Conservation (phyloP, 2,888 invertebrate genomes). For the Alloplasta piceator region DNA sequence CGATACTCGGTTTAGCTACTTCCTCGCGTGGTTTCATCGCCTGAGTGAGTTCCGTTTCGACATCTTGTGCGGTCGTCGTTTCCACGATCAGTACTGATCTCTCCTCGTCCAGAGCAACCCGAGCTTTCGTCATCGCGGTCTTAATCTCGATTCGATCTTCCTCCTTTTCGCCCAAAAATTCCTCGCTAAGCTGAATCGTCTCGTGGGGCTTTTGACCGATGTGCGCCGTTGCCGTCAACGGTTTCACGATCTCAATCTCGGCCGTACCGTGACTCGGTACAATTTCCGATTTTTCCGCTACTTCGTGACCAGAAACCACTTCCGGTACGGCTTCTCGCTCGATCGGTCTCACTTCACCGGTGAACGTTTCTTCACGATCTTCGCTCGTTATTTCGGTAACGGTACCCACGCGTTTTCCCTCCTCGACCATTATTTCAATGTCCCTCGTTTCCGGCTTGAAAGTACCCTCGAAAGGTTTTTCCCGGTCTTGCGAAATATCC, state of each 20-base stretch:
- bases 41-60: slow-evolving; percentile 68
- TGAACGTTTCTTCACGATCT: slow-evolving; percentile 83
- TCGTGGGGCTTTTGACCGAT: slow-evolving; percentile 83
- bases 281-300: slow-evolving; percentile 84
- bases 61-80: slow-evolving; percentile 72
- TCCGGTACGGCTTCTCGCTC: slow-evolving; percentile 64
- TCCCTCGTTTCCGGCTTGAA: slow-evolving; percentile 80
- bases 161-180: slow-evolving; percentile 84
- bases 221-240: slow-evolving; percentile 78
- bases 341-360: slow-evolving; percentile 76
- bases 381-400: slow-evolving; percentile 84
- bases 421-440: slow-evolving; percentile 82
- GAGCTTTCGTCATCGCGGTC: slow-evolving; percentile 79
- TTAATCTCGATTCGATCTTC: slow-evolving; percentile 76
- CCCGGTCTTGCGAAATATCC: slow-evolving; percentile 77
- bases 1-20: slow-evolving; percentile 79
- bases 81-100: slow-evolving; percentile 74
- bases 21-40: slow-evolving; percentile 70
- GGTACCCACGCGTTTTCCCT: slow-evolving; percentile 81
- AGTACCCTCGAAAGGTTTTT: slow-evolving; percentile 80
- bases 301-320: slow-evolving; percentile 80
- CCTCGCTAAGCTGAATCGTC: slow-evolving; percentile 82
- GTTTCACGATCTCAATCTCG: slow-evolving; percentile 78
- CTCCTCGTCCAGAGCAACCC: slow-evolving; percentile 81
- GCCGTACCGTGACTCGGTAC: slow-evolving; percentile 81